phyloP scores from a whole-genome alignment of 2,113 vertebrate genomes.

The Albula glossodonta region DNA sequence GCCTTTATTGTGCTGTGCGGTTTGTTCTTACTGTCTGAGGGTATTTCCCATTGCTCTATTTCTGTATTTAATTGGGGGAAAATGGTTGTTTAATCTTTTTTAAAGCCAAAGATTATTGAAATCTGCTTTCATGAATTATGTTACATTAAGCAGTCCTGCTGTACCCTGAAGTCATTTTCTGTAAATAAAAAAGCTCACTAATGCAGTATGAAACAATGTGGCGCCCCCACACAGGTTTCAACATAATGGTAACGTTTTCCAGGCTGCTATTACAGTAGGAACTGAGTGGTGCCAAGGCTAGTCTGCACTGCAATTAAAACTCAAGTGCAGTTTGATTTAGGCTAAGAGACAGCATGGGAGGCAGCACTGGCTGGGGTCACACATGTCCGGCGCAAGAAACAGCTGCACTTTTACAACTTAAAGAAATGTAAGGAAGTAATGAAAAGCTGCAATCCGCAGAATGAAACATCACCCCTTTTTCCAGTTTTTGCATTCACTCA shows the following conservation, averaged over 20 bases:
- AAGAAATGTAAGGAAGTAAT: background rate
- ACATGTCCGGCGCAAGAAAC: constrained; percentile 4
- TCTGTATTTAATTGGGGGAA: constrained; percentile 1
- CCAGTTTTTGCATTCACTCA: background rate
- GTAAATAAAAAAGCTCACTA: constrained; percentile 7
- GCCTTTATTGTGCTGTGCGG: constrained; percentile 35
- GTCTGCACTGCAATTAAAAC: constrained; percentile 15
- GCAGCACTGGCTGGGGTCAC: background rate
- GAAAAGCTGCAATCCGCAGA: background rate
- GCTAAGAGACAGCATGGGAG: background rate
- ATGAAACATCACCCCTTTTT: background rate
- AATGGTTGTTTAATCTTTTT: constrained; percentile 8
- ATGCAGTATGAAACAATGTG: background rate
- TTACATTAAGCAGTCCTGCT: constrained; percentile 17
- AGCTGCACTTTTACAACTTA: background rate
- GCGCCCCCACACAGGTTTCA: constrained; percentile 8
- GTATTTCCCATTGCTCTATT: constrained; percentile 9
- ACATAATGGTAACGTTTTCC: background rate
- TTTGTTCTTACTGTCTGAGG: constrained; percentile 26
- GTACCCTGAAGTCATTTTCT: constrained; percentile 13
- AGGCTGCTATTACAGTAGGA: background rate
- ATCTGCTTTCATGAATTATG: constrained; percentile 16
- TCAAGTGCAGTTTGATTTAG: background rate
- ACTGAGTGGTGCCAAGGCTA: background rate
- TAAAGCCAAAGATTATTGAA: constrained; percentile 10